phyloP scores from a whole-genome alignment of 2,797 vertebrate genomes.

The Acanthurus leucopareius region DNA sequence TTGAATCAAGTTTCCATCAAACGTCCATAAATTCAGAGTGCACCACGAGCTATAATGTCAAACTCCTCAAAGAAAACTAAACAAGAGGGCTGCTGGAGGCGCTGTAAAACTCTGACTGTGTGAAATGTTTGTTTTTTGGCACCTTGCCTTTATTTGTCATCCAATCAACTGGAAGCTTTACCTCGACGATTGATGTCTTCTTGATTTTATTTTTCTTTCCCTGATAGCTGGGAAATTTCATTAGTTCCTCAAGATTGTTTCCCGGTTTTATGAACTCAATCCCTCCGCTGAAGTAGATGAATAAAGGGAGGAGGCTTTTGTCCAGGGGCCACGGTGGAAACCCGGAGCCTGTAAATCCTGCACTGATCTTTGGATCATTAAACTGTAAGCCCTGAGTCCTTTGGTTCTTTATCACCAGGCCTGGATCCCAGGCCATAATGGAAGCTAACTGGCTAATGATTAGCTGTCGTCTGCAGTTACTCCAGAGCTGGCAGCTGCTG shows the following conservation, averaged over 20 bases:
- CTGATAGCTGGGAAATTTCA: slow-evolving; percentile 60
- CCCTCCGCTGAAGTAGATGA: slow-evolving; percentile 62
- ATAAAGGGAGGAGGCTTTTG: slow-evolving; percentile 73
- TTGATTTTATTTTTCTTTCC: slow-evolving; percentile 54
- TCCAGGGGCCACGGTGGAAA: slow-evolving; percentile 63
- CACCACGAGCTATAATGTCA: slow-evolving; percentile 40
- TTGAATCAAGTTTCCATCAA: slow-evolving; percentile 41
- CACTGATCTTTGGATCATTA: slow-evolving; percentile 83
- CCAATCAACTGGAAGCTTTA: slow-evolving; percentile 66
- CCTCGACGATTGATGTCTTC: slow-evolving; percentile 55
- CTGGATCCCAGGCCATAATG: slow-evolving; percentile 77
- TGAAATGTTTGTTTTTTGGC: slow-evolving; percentile 61
- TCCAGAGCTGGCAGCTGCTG: slow-evolving; percentile 53
- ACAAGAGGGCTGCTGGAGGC: slow-evolving; percentile 49
- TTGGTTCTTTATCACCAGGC: slow-evolving; percentile 80
- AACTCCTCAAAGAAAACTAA: slow-evolving; percentile 55
- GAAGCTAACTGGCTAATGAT: slow-evolving; percentile 84
- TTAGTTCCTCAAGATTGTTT: slow-evolving; percentile 70
- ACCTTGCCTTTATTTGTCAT: slow-evolving; percentile 73
- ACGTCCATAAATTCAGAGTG: slow-evolving; percentile 25
- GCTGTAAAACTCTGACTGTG: slow-evolving; percentile 48
- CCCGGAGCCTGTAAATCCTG: slow-evolving; percentile 79
- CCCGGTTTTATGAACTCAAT: slow-evolving; percentile 78
- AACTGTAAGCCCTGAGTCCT: slow-evolving; percentile 71
- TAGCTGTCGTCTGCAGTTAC: slow-evolving; percentile 77